phyloP scores from a whole-genome alignment of 1,140 invertebrate genomes.

The Leptinotarsa undecemlineata region DNA sequence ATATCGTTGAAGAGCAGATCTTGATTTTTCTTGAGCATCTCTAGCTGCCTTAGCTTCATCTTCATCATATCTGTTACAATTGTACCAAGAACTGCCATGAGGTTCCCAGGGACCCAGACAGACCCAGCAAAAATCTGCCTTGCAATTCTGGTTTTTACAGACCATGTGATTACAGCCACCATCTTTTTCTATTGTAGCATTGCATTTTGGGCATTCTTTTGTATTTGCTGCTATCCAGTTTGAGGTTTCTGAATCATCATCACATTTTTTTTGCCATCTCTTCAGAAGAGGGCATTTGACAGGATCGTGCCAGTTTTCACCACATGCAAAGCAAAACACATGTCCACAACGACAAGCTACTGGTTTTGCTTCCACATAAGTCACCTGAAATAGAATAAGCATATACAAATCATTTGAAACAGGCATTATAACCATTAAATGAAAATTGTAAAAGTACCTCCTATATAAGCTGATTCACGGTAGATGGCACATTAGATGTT shows the following conservation, averaged over 20 bases:
- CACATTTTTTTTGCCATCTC: slow-evolving; percentile 80
- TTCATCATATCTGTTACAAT: slow-evolving; percentile 72
- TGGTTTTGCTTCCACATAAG: slow-evolving; percentile 64
- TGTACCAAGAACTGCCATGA: slow-evolving; percentile 75
- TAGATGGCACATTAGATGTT: too few species aligned
- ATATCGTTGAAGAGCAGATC: slow-evolving; percentile 90
- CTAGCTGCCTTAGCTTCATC: slow-evolving; percentile 94
- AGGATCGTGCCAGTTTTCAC: slow-evolving; percentile 78
- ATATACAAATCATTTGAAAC: neutral
- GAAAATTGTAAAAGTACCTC: neutral
- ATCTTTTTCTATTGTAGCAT: slow-evolving; percentile 76
- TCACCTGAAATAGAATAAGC: slow-evolving; percentile 44
- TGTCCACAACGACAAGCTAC: slow-evolving; percentile 71
- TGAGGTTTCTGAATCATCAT: slow-evolving; percentile 79
- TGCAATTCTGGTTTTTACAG: slow-evolving; percentile 76
- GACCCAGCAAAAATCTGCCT: slow-evolving; percentile 81
- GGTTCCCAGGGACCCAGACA: slow-evolving; percentile 79
- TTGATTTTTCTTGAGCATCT: slow-evolving; percentile 93
- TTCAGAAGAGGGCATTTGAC: slow-evolving; percentile 70
- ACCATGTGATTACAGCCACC: slow-evolving; percentile 83
- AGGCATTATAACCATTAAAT: too few species aligned
- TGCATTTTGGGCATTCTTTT: slow-evolving; percentile 79
- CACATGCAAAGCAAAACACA: slow-evolving; percentile 73
- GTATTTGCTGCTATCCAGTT: slow-evolving; percentile 83
- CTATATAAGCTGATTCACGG: neutral